Conservation (phyloP, 53 echinoderm and acorn worm species). For the Patiria pectinifera region DNA sequence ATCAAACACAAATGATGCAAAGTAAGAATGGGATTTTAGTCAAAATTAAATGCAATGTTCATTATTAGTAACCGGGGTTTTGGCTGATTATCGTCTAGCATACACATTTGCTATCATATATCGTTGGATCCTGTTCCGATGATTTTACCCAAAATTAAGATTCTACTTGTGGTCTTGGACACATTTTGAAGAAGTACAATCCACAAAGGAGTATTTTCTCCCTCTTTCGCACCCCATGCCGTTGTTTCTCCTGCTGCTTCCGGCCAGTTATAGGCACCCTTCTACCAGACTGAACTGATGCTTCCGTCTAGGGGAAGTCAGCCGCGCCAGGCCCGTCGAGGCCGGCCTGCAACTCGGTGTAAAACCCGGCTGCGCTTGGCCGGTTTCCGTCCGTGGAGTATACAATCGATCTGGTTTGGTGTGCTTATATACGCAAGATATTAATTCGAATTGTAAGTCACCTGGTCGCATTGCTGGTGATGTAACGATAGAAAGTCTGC, state of each 20-base stretch:
- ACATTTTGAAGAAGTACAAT: slow-evolving; percentile 2
- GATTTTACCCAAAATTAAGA: not conserved
- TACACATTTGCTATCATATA: no score
- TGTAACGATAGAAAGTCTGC: not conserved
- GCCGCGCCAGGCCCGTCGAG: slow-evolving; percentile 35
- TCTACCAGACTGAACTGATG: slow-evolving; percentile 34
- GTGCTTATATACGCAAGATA: not conserved
- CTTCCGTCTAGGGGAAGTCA: slow-evolving; percentile 62
- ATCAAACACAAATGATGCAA: no score
- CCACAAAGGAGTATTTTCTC: not conserved
- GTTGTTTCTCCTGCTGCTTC: slow-evolving; percentile 56
- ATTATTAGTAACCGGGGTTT: no score
- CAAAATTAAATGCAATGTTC: no score
- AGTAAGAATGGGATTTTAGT: no score
- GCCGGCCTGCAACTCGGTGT: not conserved
- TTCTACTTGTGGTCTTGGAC: not conserved
- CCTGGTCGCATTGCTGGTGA: not conserved
- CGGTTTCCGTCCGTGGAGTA: not conserved
- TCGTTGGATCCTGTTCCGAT: not conserved
- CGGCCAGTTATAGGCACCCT: slow-evolving; percentile 29
- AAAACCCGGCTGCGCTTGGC: not conserved
- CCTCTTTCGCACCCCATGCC: not conserved
- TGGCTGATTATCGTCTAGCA: no score
- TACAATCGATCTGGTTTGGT: not conserved
- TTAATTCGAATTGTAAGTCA: not conserved